Percentiles rank a stretch among this genome's conserved stretches.
phyloP scores from a whole-genome alignment of 1,140 invertebrate genomes.

The Sycobia sp. region DNA sequence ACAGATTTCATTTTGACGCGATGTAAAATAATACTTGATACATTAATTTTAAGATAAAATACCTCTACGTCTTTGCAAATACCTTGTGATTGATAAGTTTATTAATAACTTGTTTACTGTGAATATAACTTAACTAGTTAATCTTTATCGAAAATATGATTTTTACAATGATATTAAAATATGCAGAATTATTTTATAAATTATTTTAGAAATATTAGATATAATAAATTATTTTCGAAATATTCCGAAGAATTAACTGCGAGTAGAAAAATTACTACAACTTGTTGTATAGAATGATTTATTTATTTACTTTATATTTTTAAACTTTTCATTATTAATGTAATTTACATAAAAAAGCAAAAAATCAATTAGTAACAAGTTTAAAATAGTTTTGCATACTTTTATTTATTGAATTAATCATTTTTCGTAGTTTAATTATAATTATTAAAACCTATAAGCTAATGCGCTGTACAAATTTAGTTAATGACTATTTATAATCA shows the following conservation, averaged over 20 bases:
- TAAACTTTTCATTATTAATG: too few species aligned
- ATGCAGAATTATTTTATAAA: background rate
- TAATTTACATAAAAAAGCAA: too few species aligned
- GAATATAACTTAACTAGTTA: background rate
- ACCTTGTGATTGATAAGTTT: background rate
- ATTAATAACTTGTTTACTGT: background rate
- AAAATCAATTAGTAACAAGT: too few species aligned
- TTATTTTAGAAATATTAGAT: background rate
- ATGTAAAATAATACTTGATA: slow-evolving; percentile 62
- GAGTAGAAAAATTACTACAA: too few species aligned
- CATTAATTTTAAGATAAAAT: slow-evolving; percentile 11
- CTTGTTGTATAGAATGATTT: too few species aligned
- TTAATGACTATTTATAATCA: slow-evolving; percentile 14
- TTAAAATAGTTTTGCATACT: too few species aligned
- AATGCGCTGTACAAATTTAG: too few species aligned
- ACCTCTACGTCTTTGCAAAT: slow-evolving; percentile 1
- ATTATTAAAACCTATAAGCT: too few species aligned
- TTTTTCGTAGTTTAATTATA: too few species aligned
- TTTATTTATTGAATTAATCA: too few species aligned
- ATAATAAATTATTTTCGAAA: background rate
- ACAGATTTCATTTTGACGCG: slow-evolving; percentile 83
- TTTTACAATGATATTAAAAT: background rate
- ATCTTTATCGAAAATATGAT: background rate
- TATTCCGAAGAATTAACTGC: too few species aligned
- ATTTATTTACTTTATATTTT: too few species aligned